phyloP scores from a whole-genome alignment of 2,888 invertebrate genomes.

The Syrista parreyssii region DNA sequence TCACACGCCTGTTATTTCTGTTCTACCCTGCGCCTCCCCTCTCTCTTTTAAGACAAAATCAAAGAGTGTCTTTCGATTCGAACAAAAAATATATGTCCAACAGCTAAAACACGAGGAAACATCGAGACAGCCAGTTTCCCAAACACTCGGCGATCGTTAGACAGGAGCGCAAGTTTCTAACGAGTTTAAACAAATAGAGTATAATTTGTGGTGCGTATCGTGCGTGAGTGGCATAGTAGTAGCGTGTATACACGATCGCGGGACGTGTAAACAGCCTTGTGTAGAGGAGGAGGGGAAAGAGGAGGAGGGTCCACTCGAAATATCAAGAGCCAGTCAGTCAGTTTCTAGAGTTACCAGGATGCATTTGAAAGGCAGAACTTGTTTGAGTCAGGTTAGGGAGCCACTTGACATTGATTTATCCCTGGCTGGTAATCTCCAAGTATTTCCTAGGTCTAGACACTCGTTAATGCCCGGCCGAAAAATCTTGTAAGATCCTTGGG shows the following conservation, averaged over 20 bases:
- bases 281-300: not conserved
- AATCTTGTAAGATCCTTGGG: not conserved
- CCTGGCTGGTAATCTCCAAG: constrained; percentile 38
- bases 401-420: constrained; percentile 55
- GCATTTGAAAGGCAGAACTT: constrained; percentile 28
- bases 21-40: not conserved
- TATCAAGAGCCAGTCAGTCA: constrained; percentile 50
- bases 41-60: not conserved
- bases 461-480: not conserved
- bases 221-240: constrained; percentile 24
- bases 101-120: not conserved
- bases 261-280: constrained; percentile 50
- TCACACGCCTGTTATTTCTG: not conserved
- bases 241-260: constrained; percentile 44
- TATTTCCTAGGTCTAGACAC: constrained; percentile 31
- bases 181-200: constrained; percentile 45
- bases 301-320: constrained; percentile 51
- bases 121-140: not conserved
- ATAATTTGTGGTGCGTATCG: constrained; percentile 33
- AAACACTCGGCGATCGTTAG: constrained; percentile 5
- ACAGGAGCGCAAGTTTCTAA: constrained; percentile 17
- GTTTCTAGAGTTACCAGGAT: constrained; percentile 41
- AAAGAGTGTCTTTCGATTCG: not conserved
- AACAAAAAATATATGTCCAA: not conserved
- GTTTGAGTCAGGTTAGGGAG: constrained; percentile 44